Evolutionary conservation across 2,113 vertebrate genomes (phyloP).

Genomic region (Leptodactylus fuscus): DNA sequence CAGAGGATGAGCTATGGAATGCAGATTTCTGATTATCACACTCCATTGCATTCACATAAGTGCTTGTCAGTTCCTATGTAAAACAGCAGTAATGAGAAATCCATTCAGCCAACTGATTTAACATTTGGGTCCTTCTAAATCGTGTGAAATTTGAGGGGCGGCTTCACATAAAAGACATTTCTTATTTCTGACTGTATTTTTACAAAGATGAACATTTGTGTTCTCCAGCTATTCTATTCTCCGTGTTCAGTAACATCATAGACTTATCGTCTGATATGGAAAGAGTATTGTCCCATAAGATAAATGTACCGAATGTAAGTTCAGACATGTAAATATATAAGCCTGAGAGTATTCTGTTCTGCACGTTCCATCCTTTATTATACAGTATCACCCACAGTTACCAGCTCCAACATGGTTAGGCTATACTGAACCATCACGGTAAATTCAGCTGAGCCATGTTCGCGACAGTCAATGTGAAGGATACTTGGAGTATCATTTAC

Average conservation of each 20-base stretch:
- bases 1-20: conserved; percentile 20
- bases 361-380: no score
- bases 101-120: conserved; percentile 42
- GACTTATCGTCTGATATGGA: neutral
- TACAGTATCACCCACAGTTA: no score
- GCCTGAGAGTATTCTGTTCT: no score
- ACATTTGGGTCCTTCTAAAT: conserved; percentile 29
- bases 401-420: no score
- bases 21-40: conserved; percentile 45
- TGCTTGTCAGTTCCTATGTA: conserved; percentile 45
- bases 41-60: conserved; percentile 46
- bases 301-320: no score
- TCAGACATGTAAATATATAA: no score
- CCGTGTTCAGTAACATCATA: neutral
- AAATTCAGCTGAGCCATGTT: no score
- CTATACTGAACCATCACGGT: no score
- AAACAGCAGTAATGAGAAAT: conserved; percentile 46
- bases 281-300: neutral
- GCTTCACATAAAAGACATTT: neutral
- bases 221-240: neutral
- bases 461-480: no score
- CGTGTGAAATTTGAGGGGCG: neutral
- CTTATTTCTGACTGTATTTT: neutral
- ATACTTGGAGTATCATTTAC: no score
- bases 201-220: neutral